Evolutionary conservation across 2,888 invertebrate species (phyloP), one percentile per base, ranked within the genome.

Genomic region (Diarsia dahlii): DNA sequence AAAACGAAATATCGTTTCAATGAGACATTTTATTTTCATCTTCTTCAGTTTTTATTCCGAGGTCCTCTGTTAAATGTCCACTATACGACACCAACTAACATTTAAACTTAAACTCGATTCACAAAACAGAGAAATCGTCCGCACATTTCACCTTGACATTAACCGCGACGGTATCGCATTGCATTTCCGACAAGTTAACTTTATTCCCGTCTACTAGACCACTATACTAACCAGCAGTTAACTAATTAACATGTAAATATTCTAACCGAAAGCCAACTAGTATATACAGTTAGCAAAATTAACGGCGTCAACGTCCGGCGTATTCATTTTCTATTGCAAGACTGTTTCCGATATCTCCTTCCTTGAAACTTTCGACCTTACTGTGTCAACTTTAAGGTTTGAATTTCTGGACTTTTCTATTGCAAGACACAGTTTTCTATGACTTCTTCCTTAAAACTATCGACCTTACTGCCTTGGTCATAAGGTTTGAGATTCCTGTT

Each of bases 211-310:
- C 64, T 39, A 72, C 68, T 76, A 54, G 78, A 74, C 64, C 48
- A 72, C 68, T 78, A 54, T 50, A 70, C 62, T 78, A 50, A 52
- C 64, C 23, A 48, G n/a, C 71, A 79, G 66, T 84, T 78, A 67
- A 74, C 68, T 84, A 84, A 89, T 88, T 89, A 86, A 82, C 78
- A 84, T 89, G 82, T 88, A 80, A 89, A 88, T 88, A 88, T 89
- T 88, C 89, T 76, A 81, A 88, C 81, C 84, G 84, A 88, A 87
- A 87, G 84, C 82, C 74, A 67, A 74, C 73, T 78, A 76, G 73
- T n/a, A n/a, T n/a, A n/a, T 85, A 88, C 89, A 86, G 89, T 89
- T 89, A 88, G 86, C 89, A 74, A 80, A 81, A 85, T 85, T 82
- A 84, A 88, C 80, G 88, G 82, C 81, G 81, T 84, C 79, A 76